These are phyloP conservation scores for Microchrysa polita DNA, from an alignment of 2,888 invertebrate genomes.

Conservation along the genomic window DNA sequence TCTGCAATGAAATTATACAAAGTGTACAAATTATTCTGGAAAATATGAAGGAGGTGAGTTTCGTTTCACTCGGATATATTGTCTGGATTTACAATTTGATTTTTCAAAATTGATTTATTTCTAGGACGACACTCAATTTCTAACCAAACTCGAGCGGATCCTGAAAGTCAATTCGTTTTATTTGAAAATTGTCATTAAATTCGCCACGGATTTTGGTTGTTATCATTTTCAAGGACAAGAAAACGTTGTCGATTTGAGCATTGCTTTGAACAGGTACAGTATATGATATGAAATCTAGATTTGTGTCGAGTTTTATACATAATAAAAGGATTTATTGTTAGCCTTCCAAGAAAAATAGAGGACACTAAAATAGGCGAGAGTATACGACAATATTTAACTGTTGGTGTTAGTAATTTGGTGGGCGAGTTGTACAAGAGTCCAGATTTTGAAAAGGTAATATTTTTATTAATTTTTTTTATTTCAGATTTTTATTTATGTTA, in stretches of 20 bases:
- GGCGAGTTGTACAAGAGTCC: background rate
- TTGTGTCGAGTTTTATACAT: background rate
- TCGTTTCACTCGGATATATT: background rate
- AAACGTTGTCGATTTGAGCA: background rate
- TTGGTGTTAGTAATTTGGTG: background rate
- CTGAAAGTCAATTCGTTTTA: slow-evolving; percentile 3
- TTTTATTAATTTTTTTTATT: background rate
- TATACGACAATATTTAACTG: background rate
- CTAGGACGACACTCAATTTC: background rate
- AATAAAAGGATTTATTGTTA: background rate
- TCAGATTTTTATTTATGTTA: no score
- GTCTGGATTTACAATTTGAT: no score
- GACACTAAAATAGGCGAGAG: background rate
- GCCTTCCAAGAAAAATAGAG: background rate
- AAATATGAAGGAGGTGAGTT: slow-evolving; percentile 14
- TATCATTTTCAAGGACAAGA: background rate
- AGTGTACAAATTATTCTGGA: slow-evolving; percentile 42
- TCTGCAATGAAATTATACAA: slow-evolving; percentile 42
- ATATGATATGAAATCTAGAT: no score
- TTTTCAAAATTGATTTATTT: no score
- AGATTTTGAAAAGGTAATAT: background rate
- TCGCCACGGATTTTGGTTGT: background rate
- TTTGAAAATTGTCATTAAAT: slow-evolving; percentile 7
- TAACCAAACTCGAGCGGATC: background rate
- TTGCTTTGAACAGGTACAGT: background rate